Evolutionary conservation across 2,797 vertebrate species (phyloP), one percentile per base, ranked within the genome.

Genomic region (Tokudaia muenninki): DNA sequence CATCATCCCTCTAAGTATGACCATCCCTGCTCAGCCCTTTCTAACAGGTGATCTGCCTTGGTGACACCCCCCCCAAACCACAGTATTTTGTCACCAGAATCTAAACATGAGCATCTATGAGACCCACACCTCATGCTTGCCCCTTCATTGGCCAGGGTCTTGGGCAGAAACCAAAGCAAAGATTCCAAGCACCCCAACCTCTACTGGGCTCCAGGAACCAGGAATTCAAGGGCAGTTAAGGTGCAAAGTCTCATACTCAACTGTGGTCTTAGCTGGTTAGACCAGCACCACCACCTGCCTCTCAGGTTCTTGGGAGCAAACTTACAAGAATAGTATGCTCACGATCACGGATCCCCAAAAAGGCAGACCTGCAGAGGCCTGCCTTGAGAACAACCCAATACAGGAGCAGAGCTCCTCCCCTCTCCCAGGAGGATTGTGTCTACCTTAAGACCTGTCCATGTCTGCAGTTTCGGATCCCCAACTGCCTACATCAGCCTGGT

Each of bases 331-430:
- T 19, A 21, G 41, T 4, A 0, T 31, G 14, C 61, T 87, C 17
- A 4, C 31, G 3, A 47, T 41, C 22, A 2, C 0, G 2, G 24
- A 61, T n/a, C 47, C 10, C 0, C 4, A 2, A 47, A 10, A 19
- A 0, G 6, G 22, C 41, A 67, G 47, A 12, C 6, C n/a, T 50
- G 19, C 14, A 10, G 61, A 37, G 55, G 12, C 81, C 37, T 17
- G 12, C 81, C 37, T 17, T n/a, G 34, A 57, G 47, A 12, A 41
- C n/a, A 6, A 0, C 10, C 5, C 6, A 4, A 1, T 6, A 7
- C 7, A 52, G 87, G 47, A 52, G 8, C 74, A 65, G 59, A 74
- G 74, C 67, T 55, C 44, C 19, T n/a, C 12, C 63, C 70, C 31
- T n/a, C 12, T 24, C 31, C 26, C 19, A 11, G 37, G 37, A 6